Conservation (phyloP, 2,113 vertebrate genomes). For the Orientallactaga bullata region DNA sequence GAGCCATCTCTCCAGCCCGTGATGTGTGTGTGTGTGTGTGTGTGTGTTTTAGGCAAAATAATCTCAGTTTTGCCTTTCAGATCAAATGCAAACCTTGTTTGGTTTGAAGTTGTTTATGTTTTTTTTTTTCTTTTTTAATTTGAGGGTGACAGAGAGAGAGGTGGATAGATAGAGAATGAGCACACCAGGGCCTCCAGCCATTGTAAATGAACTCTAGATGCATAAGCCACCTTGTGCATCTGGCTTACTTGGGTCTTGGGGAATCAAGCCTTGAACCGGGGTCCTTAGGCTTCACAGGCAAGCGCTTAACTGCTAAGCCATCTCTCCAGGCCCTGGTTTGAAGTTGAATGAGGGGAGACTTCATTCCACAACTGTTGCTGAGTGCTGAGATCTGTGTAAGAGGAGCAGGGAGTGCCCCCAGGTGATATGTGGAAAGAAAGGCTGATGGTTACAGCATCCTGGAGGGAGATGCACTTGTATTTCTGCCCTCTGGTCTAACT, state of each 20-base stretch:
- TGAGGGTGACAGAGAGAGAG: too few relatives aligned
- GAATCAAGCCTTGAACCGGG: too few relatives aligned
- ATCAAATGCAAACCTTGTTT: not conserved
- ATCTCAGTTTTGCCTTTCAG: conserved; percentile 29
- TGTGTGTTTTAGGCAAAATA: not conserved
- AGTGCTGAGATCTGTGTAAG: not conserved
- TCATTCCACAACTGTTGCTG: not conserved
- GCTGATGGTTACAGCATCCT: not conserved
- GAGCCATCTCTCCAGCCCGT: not conserved
- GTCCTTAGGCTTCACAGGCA: too few relatives aligned
- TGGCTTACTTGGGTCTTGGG: too few relatives aligned
- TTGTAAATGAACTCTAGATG: too few relatives aligned
- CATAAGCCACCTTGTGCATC: too few relatives aligned
- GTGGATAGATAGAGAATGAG: too few relatives aligned
- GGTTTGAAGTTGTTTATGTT: not conserved
- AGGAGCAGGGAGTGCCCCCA: not conserved
- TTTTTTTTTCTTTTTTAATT: too few relatives aligned
- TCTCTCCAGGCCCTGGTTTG: too few relatives aligned
- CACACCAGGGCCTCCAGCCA: too few relatives aligned
- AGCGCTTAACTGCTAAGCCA: too few relatives aligned
- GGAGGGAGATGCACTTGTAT: not conserved
- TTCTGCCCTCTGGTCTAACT: not conserved
- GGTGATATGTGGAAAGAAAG: not conserved
- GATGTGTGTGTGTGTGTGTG: not conserved
- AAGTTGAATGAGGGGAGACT: not conserved